A percentile compares a stretch with the other conserved stretches of the same genome.
These are phyloP conservation scores for Acropternis orthonyx DNA, from an alignment of 2,797 vertebrate genomes.

Conservation along the genomic window DNA sequence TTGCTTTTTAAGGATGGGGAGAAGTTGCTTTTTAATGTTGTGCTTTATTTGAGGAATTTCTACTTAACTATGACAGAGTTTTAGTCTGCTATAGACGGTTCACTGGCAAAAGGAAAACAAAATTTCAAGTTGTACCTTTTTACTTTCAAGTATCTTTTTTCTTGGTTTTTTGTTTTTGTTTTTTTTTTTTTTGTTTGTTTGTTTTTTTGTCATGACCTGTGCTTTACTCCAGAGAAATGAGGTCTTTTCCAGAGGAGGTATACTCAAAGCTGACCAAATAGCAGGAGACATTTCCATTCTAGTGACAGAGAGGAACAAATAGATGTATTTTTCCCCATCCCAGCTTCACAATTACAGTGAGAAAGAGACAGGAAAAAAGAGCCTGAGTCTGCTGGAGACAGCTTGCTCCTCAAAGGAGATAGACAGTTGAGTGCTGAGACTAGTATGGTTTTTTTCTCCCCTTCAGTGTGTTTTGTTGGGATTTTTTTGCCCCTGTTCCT, in stretches of 20 bases:
- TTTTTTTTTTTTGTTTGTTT: neutral
- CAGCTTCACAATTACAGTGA: neutral
- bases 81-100: neutral
- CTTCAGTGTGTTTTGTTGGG: neutral
- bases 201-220: neutral
- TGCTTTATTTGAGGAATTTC: neutral
- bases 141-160: neutral
- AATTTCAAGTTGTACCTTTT: neutral
- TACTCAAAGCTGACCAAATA: neutral
- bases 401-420: neutral
- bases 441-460: neutral
- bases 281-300: constrained; percentile 5
- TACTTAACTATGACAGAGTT: neutral
- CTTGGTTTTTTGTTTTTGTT: neutral
- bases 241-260: neutral
- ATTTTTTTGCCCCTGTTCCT: rapidly evolving
- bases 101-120: neutral
- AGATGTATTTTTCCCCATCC: neutral
- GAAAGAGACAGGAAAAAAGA: neutral
- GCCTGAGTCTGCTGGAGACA: neutral
- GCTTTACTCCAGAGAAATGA: neutral
- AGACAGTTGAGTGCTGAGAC: neutral
- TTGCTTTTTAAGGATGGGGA: neutral
- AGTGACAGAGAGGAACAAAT: neutral
- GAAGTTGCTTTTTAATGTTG: neutral